phyloP scores from a whole-genome alignment of 2,888 invertebrate genomes.

The Trissolcus japonicus region DNA sequence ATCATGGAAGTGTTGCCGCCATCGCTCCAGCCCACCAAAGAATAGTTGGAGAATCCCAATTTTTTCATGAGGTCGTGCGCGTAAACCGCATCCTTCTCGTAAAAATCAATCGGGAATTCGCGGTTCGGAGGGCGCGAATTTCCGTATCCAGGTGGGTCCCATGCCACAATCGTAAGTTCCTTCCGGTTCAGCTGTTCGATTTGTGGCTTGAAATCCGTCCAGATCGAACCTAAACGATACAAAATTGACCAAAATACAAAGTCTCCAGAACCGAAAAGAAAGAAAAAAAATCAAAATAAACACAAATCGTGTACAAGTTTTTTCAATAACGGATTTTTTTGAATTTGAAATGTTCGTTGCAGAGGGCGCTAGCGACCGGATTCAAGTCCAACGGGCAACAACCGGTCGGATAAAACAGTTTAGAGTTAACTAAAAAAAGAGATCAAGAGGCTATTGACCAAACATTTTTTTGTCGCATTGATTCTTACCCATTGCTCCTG shows the following conservation, averaged over 20 bases:
- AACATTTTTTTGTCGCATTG: background rate
- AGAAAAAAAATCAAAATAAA: background rate
- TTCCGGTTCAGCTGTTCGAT: conserved; percentile 81
- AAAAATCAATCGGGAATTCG: conserved; percentile 84
- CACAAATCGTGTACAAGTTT: too few species aligned
- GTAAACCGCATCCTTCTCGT: conserved; percentile 84
- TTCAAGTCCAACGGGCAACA: too few species aligned
- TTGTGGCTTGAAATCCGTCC: conserved; percentile 90
- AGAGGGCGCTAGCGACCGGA: background rate
- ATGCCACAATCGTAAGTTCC: conserved; percentile 82
- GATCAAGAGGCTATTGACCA: background rate
- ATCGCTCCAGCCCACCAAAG: conserved; percentile 92
- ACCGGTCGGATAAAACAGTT: too few species aligned
- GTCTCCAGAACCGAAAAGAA: background rate
- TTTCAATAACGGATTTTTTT: background rate
- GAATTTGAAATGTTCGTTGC: background rate
- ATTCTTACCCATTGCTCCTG: conserved; percentile 84
- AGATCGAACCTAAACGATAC: conserved; percentile 80
- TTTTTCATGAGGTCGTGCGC: conserved; percentile 85
- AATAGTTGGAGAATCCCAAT: conserved; percentile 83
- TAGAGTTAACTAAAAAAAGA: too few species aligned
- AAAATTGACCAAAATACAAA: background rate
- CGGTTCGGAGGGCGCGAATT: conserved; percentile 87
- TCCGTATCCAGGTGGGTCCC: conserved; percentile 94
- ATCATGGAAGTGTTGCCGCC: conserved; percentile 89